Conservation (phyloP, 2,113 vertebrate genomes). For the Sula dactylatra region DNA sequence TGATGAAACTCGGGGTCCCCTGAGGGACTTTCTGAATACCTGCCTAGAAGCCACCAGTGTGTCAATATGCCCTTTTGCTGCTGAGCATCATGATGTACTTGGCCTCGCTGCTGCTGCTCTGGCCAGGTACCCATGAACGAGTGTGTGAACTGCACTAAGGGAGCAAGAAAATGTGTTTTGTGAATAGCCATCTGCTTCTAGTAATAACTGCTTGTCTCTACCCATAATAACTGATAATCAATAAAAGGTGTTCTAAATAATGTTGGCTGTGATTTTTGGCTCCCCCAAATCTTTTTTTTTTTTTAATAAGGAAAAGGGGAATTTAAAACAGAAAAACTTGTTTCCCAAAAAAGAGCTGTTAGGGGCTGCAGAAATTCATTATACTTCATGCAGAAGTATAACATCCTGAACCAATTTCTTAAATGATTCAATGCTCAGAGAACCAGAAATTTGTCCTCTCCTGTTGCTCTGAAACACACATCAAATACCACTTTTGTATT, state of each 20-base stretch:
- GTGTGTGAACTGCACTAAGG: neutral
- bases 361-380: neutral
- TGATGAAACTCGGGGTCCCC: neutral
- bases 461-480: neutral
- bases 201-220: neutral
- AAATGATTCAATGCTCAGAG: neutral
- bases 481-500: neutral
- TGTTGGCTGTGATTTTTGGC: neutral
- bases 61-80: neutral
- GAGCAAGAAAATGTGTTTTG: neutral
- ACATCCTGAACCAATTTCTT: neutral
- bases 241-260: neutral
- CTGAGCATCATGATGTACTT: neutral
- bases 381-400: neutral
- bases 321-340: neutral
- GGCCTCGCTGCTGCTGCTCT: neutral
- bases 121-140: fast-evolving
- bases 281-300: neutral
- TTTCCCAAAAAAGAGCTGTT: neutral
- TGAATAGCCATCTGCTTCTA: neutral
- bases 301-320: neutral
- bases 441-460: neutral
- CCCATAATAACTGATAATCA: neutral
- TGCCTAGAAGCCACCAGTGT: neutral
- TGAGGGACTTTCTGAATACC: neutral